These are phyloP conservation scores for Sesia bembeciformis DNA, from an alignment of 2,888 invertebrate genomes.

Conservation along the genomic window DNA sequence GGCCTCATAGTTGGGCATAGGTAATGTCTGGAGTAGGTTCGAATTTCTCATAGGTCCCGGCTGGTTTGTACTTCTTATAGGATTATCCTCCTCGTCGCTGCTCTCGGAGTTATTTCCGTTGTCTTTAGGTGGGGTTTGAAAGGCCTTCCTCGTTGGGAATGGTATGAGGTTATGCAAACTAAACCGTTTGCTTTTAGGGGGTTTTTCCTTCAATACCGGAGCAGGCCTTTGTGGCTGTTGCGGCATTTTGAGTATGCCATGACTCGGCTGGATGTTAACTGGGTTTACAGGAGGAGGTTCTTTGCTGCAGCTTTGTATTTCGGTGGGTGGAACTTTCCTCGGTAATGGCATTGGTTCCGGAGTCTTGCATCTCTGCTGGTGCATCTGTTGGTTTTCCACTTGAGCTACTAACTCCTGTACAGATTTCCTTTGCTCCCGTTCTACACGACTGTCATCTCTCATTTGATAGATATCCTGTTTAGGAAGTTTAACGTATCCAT, in stretches of 20 bases:
- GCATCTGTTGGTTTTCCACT: slow-evolving; percentile 65
- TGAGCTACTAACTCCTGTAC: slow-evolving; percentile 78
- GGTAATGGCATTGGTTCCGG: slow-evolving; percentile 48
- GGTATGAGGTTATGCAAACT: slow-evolving; percentile 69
- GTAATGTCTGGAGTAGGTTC: slow-evolving; percentile 65
- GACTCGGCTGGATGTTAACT: slow-evolving; percentile 28
- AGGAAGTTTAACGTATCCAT: slow-evolving; percentile 63
- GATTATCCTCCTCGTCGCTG: slow-evolving; percentile 73
- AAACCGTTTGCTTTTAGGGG: slow-evolving; percentile 63
- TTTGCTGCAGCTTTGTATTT: slow-evolving; percentile 15
- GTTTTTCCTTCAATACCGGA: slow-evolving; percentile 61
- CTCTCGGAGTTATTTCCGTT: slow-evolving; percentile 72
- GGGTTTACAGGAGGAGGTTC: slow-evolving; percentile 23
- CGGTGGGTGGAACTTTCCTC: slow-evolving; percentile 46
- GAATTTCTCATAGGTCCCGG: slow-evolving; percentile 73
- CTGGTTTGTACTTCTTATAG: slow-evolving; percentile 56
- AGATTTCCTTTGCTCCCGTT: slow-evolving; percentile 63
- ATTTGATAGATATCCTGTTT: slow-evolving; percentile 39
- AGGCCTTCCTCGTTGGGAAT: slow-evolving; percentile 66
- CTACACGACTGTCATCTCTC: slow-evolving; percentile 27
- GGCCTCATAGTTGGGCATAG: slow-evolving; percentile 74
- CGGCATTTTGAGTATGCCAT: slow-evolving; percentile 54
- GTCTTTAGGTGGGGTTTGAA: slow-evolving; percentile 59
- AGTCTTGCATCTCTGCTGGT: slow-evolving; percentile 51
- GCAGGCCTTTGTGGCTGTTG: slow-evolving; percentile 64